Base-by-base conservation (phyloP, 2,797 vertebrate species). In the Sebastes itinus region DNA sequence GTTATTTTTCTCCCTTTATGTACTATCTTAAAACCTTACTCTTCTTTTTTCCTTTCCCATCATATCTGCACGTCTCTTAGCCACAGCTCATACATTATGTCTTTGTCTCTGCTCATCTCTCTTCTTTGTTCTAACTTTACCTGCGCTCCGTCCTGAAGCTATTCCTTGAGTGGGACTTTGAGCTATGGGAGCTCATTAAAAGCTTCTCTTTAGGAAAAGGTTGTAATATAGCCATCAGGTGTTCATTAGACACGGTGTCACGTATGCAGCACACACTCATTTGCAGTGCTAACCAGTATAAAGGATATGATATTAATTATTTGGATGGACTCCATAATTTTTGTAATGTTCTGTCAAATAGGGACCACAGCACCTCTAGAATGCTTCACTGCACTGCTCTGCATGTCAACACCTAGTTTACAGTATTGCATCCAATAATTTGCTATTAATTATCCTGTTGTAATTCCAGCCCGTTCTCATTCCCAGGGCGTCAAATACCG, bases 131-230 rank as follows among this genome's bases (percentile, higher is more conserved):
- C 25, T 72, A 35, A 56, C 22, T 78, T 35, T 20, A 27, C 28
- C 59, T 71, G 5, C 61, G 38, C 3, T 58, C 22, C 30, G 46
- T 49, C 67, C 61, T 30, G 13, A 61, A 65, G 35, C 46, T 75
- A 11, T 68, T 78, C 6, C 55, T 63, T 28, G 5, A 62, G 16
- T 61, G 49, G 49, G 49, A 52, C 49, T 46, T 46, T 42, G 38
- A 56, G 54, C 60, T 58, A 8, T 25, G 23, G 33, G 33, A 61
- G 54, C 75, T 83, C 54, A 70, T 80, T 62, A 71, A 62, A 71
- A 64, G 22, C 32, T 67, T 22, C 52, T 54, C 16, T 35, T 55
- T 2, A 20, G 9, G 9, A 59, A 59, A 9, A 55, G 2, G 10
- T 16, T 65, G 12, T 38, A 60, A 71, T 64, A 10, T 54, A 56